Evolutionary conservation across 2,797 vertebrate species (phyloP), one percentile per base, ranked within the genome.

Genomic region (Manis crassicaudata): DNA sequence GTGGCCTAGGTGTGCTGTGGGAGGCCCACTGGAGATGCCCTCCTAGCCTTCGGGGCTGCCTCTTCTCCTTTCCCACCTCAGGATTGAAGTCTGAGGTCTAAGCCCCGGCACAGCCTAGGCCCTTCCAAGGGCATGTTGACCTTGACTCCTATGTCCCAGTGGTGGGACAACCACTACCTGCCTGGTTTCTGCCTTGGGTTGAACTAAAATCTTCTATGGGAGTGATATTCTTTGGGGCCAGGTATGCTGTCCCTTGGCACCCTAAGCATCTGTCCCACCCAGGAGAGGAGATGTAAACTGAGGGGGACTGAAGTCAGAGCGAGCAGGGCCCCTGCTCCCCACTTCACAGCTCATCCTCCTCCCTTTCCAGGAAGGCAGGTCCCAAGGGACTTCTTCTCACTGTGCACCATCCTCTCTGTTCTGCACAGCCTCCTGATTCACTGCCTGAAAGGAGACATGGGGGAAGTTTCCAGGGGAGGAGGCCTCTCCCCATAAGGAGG

Each of bases 1-100:
- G 99, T 99, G 96, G 99, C 99, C 37, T 98, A 99, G 99, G 99
- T 99, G 98, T 90, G 98, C 60, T 21, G 17, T 4, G 16, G 29
- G 16, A 46, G n/a, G 10, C 17, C 32, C 23, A 60, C 27, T 0
- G 2, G n/a, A 43, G 50, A 43, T 8, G 29, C 17, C 8, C 12
- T 60, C 35, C 27, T 20, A 21, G 32, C 35, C 37, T 18, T 27
- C 8, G 21, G 16, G 25, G 46, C 2, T 17, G 10, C 9, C 25
- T 6, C 32, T 54, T 17, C 17, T 5, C 37, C 37, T 40, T 7
- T 83, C n/a, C 68, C 27, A 67, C 18, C 18, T 16, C 52, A 35
- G 25, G 58, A 60, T 60, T 20, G 3, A 60, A 68, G 9, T 35
- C 18, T 35, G 23, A 54, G 20, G 58, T n/a, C 43, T 75, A 27